Base-by-base conservation (phyloP, 2,113 vertebrate genomes). In the Empidonax alnorum region DNA sequence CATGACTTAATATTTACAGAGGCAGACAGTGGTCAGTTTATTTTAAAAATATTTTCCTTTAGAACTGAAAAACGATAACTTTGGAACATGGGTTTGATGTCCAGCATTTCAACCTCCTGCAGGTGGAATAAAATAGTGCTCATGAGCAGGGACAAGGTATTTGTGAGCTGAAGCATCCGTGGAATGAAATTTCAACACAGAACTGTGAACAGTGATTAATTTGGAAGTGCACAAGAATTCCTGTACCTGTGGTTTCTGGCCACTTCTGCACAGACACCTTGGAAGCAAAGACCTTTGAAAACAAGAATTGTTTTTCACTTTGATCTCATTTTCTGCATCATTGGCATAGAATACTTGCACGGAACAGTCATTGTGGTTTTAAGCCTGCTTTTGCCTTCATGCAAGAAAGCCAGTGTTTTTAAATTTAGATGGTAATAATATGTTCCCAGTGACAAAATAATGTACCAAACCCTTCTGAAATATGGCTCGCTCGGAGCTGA, bases 381-480 rank as follows among this genome's bases (percentile, higher is more conserved):
- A 74, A 85, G 88, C 63, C 87, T 93, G 78, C 84, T 66, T 75
- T 81, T 73, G 79, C 82, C 90, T 78, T 87, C 4, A 3, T 91
- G 73, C 42, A 90, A 39, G 66, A 79, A 90, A 90, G 80, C 52
- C 86, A 87, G 80, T 65, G 78, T 44, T 87, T 93, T 95, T 93
- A 95, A 94, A 95, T 96, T 93, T 96, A 94, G 94, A 95, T 49
- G 61, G 52, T 92, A 93, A 95, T 95, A 85, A 85, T 81, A 95
- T 63, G 90, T 94, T 95, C 62, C 79, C 80, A 85, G 65, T 75
- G 91, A 96, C 92, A 94, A 93, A 95, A 72, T 80, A 74, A 94
- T 35, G 78, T 72, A 63, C 47, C 46, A 82, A 94, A 23, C 27
- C 73, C 11, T 82, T 72, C 75, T 62, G 90, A 82, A 76, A 66